Evolutionary conservation across 1,140 invertebrate genomes (phyloP), one percentile per base, ranked within the genome.

Genomic region (Ptiloglossa arizonensis): DNA sequence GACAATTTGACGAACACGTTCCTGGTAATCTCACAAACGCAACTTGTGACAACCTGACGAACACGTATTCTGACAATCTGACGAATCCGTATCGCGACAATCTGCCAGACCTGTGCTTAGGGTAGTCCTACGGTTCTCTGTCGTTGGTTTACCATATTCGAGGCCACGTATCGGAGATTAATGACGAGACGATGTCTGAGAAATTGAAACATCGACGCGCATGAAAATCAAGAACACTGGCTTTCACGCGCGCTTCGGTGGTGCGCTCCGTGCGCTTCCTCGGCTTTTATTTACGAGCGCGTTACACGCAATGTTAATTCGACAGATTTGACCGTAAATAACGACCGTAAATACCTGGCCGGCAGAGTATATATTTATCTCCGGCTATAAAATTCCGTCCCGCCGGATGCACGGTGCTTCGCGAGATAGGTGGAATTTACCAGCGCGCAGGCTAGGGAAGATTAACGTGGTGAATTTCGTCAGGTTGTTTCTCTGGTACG

Each of bases 251-350:
- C 63, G 62, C 15, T 63, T 44, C 57, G 32, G 60, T n/a, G 38
- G 57, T 54, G 56, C 62, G 13, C 46, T 22, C 59, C 35, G 38
- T 54, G 29, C 27, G 66, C 54, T 71, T 35, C 64, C 46, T 29
- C 66, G 66, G 50, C 48, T 60, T 73, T 82, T 83, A 87, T 87
- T 87, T 87, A 87, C 82, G 79, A 85, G 77, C 80, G 48, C 82
- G 84, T 87, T 87, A 87, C 84, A 86, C 75, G 86, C 86, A 85
- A 87, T 86, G 77, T 87, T 87, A 86, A 87, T 87, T 87, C 86
- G 82, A 86, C 84, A 81, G 79, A 75, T 79, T 83, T 80, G 63
- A 73, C 59, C 76, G 80, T 87, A 83, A 87, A 80, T 87, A 87
- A 87, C 82, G 78, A 69, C 73, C 76, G 52, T 64, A 73, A 79